phyloP scores from a whole-genome alignment of 1,140 invertebrate genomes.

The Drosophila rufa region DNA sequence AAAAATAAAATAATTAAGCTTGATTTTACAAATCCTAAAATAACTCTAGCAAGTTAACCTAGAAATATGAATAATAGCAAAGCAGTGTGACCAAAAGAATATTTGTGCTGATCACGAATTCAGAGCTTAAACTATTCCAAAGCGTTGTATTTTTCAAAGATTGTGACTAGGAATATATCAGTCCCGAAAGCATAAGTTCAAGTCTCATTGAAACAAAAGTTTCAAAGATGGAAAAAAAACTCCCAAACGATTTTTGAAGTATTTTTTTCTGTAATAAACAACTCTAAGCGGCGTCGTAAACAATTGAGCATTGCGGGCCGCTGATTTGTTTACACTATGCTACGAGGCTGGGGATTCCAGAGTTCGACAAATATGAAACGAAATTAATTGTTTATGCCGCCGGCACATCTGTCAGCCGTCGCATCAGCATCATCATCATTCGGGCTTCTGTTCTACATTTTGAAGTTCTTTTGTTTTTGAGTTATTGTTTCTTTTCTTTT shows the following conservation, averaged over 20 bases:
- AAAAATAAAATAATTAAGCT: too few species aligned
- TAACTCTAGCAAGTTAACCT: too few species aligned
- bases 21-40: too few species aligned
- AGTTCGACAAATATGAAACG: conserved; percentile 64
- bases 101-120: too few species aligned
- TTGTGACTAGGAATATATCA: too few species aligned
- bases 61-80: too few species aligned
- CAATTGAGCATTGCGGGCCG: conserved; percentile 38
- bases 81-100: too few species aligned
- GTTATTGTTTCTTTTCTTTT: conserved; percentile 52
- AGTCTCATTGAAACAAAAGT: not conserved
- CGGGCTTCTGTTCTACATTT: conserved; percentile 56
- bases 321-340: conserved; percentile 65
- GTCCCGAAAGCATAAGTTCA: not conserved
- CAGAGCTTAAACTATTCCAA: too few species aligned
- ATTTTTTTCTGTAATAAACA: conserved; percentile 53
- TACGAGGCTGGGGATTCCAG: conserved; percentile 34
- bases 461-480: conserved; percentile 66
- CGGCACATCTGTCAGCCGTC: conserved; percentile 73
- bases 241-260: conserved; percentile 29
- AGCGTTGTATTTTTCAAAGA: too few species aligned
- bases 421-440: conserved; percentile 61
- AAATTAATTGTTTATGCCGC: conserved; percentile 70
- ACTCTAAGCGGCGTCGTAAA: conserved; percentile 33
- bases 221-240: conserved; percentile 1